Conservation (phyloP, 2,888 invertebrate genomes). For the Thelaira solivaga region DNA sequence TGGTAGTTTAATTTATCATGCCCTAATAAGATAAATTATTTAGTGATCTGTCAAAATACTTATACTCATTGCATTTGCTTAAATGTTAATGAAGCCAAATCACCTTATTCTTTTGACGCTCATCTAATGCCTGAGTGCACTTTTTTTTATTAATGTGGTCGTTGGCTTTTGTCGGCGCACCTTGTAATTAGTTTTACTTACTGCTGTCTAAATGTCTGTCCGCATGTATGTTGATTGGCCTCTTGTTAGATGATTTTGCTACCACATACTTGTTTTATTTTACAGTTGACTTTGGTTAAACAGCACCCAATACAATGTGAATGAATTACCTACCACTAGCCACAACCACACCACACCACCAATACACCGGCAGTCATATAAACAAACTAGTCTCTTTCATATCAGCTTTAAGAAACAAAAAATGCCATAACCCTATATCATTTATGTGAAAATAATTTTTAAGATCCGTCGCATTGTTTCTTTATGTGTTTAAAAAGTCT, state of each 20-base stretch:
- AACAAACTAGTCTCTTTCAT: slow-evolving; percentile 60
- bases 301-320: slow-evolving; percentile 13
- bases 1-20: no score
- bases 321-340: slow-evolving; percentile 14
- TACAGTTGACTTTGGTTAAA: not conserved
- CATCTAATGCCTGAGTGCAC: not conserved
- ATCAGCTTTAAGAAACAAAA: slow-evolving; percentile 49
- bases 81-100: no score
- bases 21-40: no score
- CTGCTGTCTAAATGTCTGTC: slow-evolving; percentile 62
- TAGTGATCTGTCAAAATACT: no score
- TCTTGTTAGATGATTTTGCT: slow-evolving; percentile 44
- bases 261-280: slow-evolving; percentile 33
- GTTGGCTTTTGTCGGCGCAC: slow-evolving; percentile 57
- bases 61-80: no score
- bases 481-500: slow-evolving; percentile 55
- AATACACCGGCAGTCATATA: slow-evolving; percentile 53
- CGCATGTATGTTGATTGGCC: slow-evolving; percentile 42
- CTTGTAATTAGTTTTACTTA: slow-evolving; percentile 74
- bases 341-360: slow-evolving; percentile 9
- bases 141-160: slow-evolving; percentile 34
- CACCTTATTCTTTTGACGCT: not conserved
- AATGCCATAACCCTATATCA: slow-evolving; percentile 54
- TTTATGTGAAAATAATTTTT: slow-evolving; percentile 30
- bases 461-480: not conserved